Conservation (phyloP, 2,888 invertebrate genomes). For the Scaptodrosophila latifasciaeformis region DNA sequence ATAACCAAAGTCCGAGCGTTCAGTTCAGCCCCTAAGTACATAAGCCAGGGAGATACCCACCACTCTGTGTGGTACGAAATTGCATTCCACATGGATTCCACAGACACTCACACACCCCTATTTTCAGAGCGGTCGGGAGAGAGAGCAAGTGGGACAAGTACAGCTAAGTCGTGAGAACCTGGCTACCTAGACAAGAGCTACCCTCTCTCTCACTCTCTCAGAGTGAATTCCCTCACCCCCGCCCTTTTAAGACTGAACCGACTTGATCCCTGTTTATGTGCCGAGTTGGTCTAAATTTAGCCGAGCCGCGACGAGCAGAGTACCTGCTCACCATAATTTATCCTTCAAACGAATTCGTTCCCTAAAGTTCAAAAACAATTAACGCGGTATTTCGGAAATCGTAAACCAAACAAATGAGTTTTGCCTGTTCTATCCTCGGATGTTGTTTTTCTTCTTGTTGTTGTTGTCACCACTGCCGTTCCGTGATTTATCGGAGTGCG, state of each 20-base stretch:
- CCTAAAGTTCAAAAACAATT: slow-evolving; percentile 39
- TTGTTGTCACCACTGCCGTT: slow-evolving; percentile 17
- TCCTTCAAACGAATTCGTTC: slow-evolving; percentile 14
- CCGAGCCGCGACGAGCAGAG: too few species aligned
- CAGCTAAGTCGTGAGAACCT: too few species aligned
- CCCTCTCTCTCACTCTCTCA: not conserved
- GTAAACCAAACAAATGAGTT: slow-evolving; percentile 45
- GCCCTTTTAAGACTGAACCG: slow-evolving; percentile 22
- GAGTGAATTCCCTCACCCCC: too few species aligned
- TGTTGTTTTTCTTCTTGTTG: slow-evolving; percentile 19
- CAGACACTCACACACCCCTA: not conserved
- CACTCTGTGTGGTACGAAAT: not conserved
- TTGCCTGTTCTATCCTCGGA: slow-evolving; percentile 1
- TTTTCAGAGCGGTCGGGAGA: not conserved
- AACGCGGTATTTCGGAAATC: slow-evolving; percentile 41
- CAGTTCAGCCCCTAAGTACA: not conserved
- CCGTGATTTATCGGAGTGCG: slow-evolving; percentile 46
- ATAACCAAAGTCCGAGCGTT: not conserved
- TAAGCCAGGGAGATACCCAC: not conserved
- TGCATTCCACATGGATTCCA: not conserved
- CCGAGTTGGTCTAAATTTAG: slow-evolving; percentile 18
- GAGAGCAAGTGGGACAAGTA: not conserved
- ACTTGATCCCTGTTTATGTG: slow-evolving; percentile 34
- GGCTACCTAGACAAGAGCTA: too few species aligned
- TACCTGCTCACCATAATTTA: slow-evolving; percentile 23